Conservation (phyloP, 2,888 invertebrate genomes). For the Hirtodrosophila trivittata region DNA sequence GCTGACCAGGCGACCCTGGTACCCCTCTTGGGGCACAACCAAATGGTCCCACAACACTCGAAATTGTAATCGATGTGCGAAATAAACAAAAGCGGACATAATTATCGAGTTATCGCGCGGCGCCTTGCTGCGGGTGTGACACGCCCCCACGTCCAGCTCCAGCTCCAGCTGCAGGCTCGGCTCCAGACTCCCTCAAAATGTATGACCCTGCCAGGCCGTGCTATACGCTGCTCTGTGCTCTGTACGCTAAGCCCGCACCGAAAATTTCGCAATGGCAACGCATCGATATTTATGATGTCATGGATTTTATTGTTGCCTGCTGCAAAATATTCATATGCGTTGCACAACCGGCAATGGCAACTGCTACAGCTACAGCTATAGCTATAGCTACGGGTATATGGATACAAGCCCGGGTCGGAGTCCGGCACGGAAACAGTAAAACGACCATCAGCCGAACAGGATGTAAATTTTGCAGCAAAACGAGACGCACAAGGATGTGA, state of each 20-base stretch:
- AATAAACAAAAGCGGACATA: constrained; percentile 84
- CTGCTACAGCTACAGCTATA: constrained; percentile 19
- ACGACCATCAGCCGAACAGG: constrained; percentile 81
- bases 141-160: constrained; percentile 28
- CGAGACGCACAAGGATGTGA: constrained; percentile 69
- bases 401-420: constrained; percentile 7
- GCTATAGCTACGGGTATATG: constrained; percentile 6
- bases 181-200: constrained; percentile 33
- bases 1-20: constrained; percentile 21
- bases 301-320: constrained; percentile 82
- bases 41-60: constrained; percentile 64
- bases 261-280: constrained; percentile 79
- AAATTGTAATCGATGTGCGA: constrained; percentile 84
- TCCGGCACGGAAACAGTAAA: constrained; percentile 77
- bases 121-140: constrained; percentile 71
- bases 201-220: constrained; percentile 49
- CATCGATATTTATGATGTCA: constrained; percentile 82
- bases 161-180: background rate
- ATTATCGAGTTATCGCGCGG: constrained; percentile 84
- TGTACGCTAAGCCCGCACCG: constrained; percentile 80
- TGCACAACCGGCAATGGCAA: constrained; percentile 35
- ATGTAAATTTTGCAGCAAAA: constrained; percentile 79
- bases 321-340: constrained; percentile 80
- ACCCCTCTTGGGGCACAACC: constrained; percentile 33
- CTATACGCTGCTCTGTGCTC: background rate